Evolutionary conservation across 1,140 invertebrate species (phyloP).

Genomic region (Aphelenchoides avenae): DNA sequence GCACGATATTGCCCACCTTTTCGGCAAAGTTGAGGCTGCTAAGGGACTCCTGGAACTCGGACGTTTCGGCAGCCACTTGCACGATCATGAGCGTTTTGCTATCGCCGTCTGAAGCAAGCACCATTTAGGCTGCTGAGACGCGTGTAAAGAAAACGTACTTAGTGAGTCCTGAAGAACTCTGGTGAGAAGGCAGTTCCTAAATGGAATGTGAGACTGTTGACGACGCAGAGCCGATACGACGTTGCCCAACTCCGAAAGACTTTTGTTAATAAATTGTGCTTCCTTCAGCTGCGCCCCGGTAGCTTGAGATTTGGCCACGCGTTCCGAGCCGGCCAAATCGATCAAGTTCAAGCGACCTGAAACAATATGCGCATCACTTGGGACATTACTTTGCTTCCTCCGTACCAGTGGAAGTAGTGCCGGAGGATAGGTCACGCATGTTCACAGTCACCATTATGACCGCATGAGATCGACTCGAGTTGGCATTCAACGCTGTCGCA

Average conservation of each 20-base stretch:
- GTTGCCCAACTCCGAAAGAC: slow-evolving; percentile 63
- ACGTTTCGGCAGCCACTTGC: slow-evolving; percentile 38
- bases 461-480: slow-evolving; percentile 88
- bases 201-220: slow-evolving; percentile 45
- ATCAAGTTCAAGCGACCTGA: slow-evolving; percentile 52
- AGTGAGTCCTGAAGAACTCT: slow-evolving; percentile 50
- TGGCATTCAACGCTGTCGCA: slow-evolving; percentile 86
- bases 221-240: slow-evolving; percentile 63
- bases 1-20: too few species aligned
- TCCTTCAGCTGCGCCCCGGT: slow-evolving; percentile 63
- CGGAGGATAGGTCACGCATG: slow-evolving; percentile 37
- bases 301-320: slow-evolving; percentile 62
- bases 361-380: not conserved
- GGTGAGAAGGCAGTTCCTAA: slow-evolving; percentile 47
- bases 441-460: slow-evolving; percentile 72
- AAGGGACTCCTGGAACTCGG: slow-evolving; percentile 34
- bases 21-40: too few species aligned
- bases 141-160: slow-evolving; percentile 4
- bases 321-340: slow-evolving; percentile 63
- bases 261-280: slow-evolving; percentile 64
- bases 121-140: not conserved
- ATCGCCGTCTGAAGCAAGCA: slow-evolving; percentile 49
- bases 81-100: slow-evolving; percentile 51
- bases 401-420: slow-evolving; percentile 28
- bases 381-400: not conserved